Conservation (phyloP, 2,888 invertebrate genomes). For the Caenorhabditis wallacei region DNA sequence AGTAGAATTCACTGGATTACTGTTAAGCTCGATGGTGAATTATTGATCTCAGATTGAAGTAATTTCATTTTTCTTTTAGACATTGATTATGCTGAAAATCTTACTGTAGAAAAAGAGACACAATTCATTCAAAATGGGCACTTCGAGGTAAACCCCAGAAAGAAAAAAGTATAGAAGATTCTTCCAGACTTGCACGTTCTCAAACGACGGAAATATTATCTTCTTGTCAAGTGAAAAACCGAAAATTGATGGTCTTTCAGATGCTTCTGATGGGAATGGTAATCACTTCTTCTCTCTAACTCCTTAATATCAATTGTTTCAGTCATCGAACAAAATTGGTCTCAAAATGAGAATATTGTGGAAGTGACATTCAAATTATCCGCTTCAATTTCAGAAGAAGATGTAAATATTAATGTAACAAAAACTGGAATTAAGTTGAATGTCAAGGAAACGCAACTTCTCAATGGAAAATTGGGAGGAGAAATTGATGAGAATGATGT, state of each 20-base stretch:
- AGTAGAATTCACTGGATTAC: slow-evolving; percentile 27
- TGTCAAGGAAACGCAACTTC: slow-evolving; percentile 21
- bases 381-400: slow-evolving; percentile 26
- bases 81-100: slow-evolving; percentile 33
- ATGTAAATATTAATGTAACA: slow-evolving; percentile 32
- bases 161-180: too few species aligned
- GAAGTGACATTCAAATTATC: slow-evolving; percentile 27
- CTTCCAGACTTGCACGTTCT: slow-evolving; percentile 42
- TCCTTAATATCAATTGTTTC: too few species aligned
- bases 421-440: slow-evolving; percentile 22
- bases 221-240: slow-evolving; percentile 45
- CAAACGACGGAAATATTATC: slow-evolving; percentile 15
- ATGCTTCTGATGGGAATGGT: not conserved
- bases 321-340: slow-evolving; percentile 22
- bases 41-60: not conserved
- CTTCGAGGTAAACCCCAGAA: slow-evolving; percentile 28
- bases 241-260: not conserved
- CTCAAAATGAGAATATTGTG: slow-evolving; percentile 7
- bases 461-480: slow-evolving; percentile 39
- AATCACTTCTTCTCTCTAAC: too few species aligned
- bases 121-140: slow-evolving; percentile 30
- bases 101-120: slow-evolving; percentile 21
- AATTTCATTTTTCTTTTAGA: slow-evolving; percentile 4
- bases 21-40: slow-evolving; percentile 36
- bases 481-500: slow-evolving; percentile 45